These are phyloP conservation scores for Petrocephalus zakoni DNA, from an alignment of 2,113 vertebrate genomes.

Conservation along the genomic window DNA sequence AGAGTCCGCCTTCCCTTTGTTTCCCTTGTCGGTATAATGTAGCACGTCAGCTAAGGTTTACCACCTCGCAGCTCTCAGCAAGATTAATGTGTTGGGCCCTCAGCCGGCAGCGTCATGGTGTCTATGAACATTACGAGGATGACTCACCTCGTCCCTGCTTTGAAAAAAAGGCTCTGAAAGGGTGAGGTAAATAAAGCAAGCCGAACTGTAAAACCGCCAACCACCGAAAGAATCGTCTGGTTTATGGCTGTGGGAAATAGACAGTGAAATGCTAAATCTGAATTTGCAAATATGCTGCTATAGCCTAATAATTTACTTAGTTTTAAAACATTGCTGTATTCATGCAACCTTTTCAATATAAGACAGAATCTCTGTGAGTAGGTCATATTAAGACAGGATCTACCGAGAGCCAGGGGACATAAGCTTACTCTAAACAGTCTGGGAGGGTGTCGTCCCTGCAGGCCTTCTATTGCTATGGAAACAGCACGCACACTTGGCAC, in stretches of 20 bases:
- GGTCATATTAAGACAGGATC: conserved; percentile 46
- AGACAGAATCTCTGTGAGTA: conserved; percentile 51
- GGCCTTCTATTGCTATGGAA: conserved; percentile 52
- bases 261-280: not conserved
- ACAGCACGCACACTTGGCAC: conserved; percentile 47
- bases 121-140: conserved; percentile 6
- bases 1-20: not conserved
- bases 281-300: not conserved
- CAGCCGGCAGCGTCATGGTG: conserved; percentile 25
- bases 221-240: not conserved
- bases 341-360: conserved; percentile 19
- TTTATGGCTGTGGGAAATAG: not conserved
- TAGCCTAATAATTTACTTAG: not conserved
- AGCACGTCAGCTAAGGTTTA: not conserved
- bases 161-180: not conserved
- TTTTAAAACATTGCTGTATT: not conserved
- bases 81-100: conserved; percentile 28
- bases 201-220: not conserved
- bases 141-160: not conserved
- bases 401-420: conserved; percentile 46
- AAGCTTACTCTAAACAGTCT: conserved; percentile 49
- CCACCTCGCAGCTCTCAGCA: not conserved
- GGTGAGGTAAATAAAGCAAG: not conserved
- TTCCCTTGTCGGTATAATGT: not conserved
- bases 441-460: conserved; percentile 46